Conservation (phyloP, 2,113 vertebrate genomes). For the Fregata magnificens region DNA sequence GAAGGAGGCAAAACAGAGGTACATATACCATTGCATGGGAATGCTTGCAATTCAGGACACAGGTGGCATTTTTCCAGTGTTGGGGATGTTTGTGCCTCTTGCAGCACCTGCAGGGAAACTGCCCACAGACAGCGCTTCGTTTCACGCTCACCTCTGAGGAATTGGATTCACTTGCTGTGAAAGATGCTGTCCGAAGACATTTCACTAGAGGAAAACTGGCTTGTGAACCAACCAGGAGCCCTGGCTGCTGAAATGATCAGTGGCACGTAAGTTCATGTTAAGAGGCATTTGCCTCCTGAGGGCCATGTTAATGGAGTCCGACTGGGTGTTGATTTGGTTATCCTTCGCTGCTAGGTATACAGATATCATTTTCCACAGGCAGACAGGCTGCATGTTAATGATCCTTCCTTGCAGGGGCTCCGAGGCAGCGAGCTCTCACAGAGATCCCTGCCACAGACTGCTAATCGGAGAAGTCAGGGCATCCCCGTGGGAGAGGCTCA, state of each 20-base stretch:
- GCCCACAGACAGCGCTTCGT: neutral
- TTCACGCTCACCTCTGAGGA: neutral
- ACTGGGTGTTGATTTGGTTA: neutral
- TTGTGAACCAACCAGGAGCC: neutral
- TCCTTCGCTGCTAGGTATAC: neutral
- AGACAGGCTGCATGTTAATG: neutral
- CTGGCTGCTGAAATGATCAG: neutral
- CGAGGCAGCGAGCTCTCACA: accelerated
- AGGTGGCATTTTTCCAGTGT: neutral
- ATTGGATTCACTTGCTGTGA: neutral
- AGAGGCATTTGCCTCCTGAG: neutral
- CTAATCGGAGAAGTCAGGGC: neutral
- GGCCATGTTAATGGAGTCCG: neutral
- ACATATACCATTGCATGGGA: neutral
- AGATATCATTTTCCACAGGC: neutral
- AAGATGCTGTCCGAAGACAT: neutral
- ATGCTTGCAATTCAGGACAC: neutral
- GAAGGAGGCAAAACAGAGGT: neutral
- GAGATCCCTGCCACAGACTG: neutral
- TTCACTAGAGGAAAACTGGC: neutral
- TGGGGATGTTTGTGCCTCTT: neutral
- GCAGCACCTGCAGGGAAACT: neutral
- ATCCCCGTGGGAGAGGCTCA: neutral
- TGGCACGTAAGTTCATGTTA: neutral
- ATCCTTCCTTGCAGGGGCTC: neutral